These are phyloP conservation scores for Anguilla obscura DNA, from an alignment of 2,797 vertebrate species.

Conservation along the genomic window DNA sequence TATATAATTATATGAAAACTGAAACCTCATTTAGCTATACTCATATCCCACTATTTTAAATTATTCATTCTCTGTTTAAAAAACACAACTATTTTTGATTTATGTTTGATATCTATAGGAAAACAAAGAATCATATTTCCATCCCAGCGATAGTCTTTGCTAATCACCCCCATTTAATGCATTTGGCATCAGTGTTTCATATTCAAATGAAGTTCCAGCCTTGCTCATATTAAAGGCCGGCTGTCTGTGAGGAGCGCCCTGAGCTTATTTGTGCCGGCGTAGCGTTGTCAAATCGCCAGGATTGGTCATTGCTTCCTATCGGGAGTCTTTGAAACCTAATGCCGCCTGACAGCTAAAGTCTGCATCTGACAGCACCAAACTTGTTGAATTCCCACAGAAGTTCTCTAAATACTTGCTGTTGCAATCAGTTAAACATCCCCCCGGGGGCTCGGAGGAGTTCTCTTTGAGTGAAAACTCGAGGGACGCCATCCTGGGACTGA, in stretches of 20 bases:
- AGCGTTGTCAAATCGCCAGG: constrained; percentile 55
- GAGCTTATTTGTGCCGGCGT: constrained; percentile 46
- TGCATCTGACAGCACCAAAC: constrained; percentile 89
- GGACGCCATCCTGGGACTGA: constrained; percentile 89
- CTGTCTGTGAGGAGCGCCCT: neutral
- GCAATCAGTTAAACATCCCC: constrained; percentile 98
- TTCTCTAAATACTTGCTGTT: constrained; percentile 94
- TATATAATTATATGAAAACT: neutral
- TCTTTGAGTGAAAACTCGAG: constrained; percentile 91
- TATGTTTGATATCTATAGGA: constrained; percentile 56
- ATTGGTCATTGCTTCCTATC: constrained; percentile 93
- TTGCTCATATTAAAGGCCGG: constrained; percentile 46
- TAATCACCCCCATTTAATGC: constrained; percentile 71
- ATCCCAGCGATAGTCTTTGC: constrained; percentile 67
- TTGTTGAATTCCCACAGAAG: constrained; percentile 90
- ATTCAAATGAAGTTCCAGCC: constrained; percentile 60
- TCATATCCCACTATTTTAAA: constrained; percentile 68
- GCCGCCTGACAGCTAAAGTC: constrained; percentile 92
- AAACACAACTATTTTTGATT: constrained; percentile 58
- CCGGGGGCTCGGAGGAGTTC: constrained; percentile 87
- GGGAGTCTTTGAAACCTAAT: constrained; percentile 85
- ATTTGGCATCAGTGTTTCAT: constrained; percentile 65
- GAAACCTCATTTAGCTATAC: constrained; percentile 53
- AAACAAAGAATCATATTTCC: constrained; percentile 66
- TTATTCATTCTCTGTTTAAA: constrained; percentile 66